Base-by-base conservation (phyloP, 2,888 invertebrate genomes). In the Andricus quercusramuli region DNA sequence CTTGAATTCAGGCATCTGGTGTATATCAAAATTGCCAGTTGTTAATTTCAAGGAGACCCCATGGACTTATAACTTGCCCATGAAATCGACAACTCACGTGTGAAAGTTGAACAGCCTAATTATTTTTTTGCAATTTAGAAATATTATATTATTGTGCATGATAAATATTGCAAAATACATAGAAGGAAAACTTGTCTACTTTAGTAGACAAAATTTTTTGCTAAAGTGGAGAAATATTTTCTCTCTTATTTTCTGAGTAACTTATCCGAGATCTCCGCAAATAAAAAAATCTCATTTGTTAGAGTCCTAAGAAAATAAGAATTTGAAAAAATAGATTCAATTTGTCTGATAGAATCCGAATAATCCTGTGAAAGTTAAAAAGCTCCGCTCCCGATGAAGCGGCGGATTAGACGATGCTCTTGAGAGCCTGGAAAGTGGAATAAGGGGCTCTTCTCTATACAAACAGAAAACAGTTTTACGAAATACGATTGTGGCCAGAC, bases 401-500 rank as follows among this genome's bases (percentile, higher is more conserved):
- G 29, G 20, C 29, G 51, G 47, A 70, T 70, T 51, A 70, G 41
- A 37, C 13, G 17, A 17, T n/a, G 25, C 68, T 44, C 25, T 68
- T 47, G 68, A 68, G 68, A 70, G 25, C 51, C 68, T 47, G 17
- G 68, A 44, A 37, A 37, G 37, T 37, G 37, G 37, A 37, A 68
- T 47, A 47, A 44, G 25, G 17, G 29, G 47, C 68, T 51, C 25
- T 51, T 70, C 51, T 70, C 47, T 70, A 70, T 70, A 70, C 51
- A 51, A 70, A 70, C 47, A 70, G 51, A 47, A 70, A 70, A 70
- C 47, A 70, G 51, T 70, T 70, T 70, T 70, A 51, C 25, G 51
- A 70, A 70, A 70, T 51, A 51, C 25, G 51, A 51, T 70, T 70
- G 47, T 47, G 70, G 47, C 51, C 51, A 70, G 70, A 51, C 47